Conservation (phyloP, 2,888 invertebrate species). For the Criorhina ranunculi region DNA sequence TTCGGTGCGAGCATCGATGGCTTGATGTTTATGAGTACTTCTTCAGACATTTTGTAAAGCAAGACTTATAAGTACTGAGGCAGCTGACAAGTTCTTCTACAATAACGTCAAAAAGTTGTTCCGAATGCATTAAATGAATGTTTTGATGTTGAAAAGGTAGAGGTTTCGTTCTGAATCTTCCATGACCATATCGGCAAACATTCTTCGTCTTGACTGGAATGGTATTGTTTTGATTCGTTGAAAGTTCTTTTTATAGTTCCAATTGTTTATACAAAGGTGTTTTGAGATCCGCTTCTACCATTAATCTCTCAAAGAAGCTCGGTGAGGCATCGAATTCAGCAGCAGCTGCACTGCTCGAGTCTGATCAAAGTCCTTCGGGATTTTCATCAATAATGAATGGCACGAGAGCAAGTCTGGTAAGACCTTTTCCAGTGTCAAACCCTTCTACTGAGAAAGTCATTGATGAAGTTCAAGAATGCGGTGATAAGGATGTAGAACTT, state of each 20-base stretch:
- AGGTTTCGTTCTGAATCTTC: too few relatives aligned
- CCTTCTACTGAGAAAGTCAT: conserved; percentile 92
- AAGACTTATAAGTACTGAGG: too few relatives aligned
- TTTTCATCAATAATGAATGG: conserved; percentile 99
- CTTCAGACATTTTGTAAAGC: too few relatives aligned
- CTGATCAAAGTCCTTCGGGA: conserved; percentile 89
- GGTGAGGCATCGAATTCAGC: conserved; percentile 81
- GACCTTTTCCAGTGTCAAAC: conserved; percentile 93
- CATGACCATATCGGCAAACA: too few relatives aligned
- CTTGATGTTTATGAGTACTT: too few relatives aligned
- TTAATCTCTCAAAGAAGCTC: conserved; percentile 22
- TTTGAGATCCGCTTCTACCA: conserved; percentile 14
- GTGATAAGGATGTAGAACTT: conserved; percentile 90
- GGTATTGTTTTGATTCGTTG: too few relatives aligned
- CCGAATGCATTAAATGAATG: too few relatives aligned
- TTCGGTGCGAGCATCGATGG: too few relatives aligned
- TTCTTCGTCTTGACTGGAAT: not conserved
- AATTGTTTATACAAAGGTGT: conserved; percentile 38
- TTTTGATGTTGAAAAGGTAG: too few relatives aligned
- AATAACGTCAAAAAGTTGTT: too few relatives aligned
- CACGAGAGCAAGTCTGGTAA: conserved; percentile 94
- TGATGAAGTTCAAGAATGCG: conserved; percentile 92
- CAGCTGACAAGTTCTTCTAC: too few relatives aligned
- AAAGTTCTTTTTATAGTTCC: not conserved
- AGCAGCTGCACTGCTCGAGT: conserved; percentile 87